Evolutionary conservation across 2,888 invertebrate species (phyloP), one percentile per base, ranked within the genome.

Genomic region (Athrips mouffetella): DNA sequence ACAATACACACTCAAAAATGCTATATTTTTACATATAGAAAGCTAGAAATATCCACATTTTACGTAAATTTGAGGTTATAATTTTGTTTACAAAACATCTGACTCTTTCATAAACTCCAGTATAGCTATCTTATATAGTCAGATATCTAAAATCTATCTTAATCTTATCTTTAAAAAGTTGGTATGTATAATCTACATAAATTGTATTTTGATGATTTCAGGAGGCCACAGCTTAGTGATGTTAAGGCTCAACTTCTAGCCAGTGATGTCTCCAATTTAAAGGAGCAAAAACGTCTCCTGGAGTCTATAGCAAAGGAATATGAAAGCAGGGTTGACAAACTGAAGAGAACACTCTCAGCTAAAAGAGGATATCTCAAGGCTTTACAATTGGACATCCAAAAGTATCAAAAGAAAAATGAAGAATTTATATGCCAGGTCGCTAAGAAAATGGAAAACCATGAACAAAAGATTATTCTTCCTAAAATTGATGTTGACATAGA

Each of bases 351-450:
- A 42, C 52, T 88, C 23, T 63, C 75, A 50, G 85, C 85, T 16
- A 84, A 81, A 67, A 68, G 87, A 61, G 80, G 80, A 13, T 88
- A 84, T 49, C 55, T 87, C 1, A 87, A 80, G 65, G 84, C 78
- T 37, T 58, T 88, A 49, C 80, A 81, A 62, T 68, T 85, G 67
- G 88, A 88, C 52, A 77, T 88, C 40, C 78, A 80, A 49, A 87
- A 83, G 51, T 86, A 84, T 56, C 77, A 81, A 54, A 85, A 78
- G 62, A 87, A 80, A 68, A 86, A 78, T 70, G 80, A 86, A 51
- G 80, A 80, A 29, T 62, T 78, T 10, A 62, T 79, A 8, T 49
- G 57, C 25, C 80, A 74, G 61, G 68, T 85, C n/a, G 67, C 64
- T 58, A 69, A 76, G 27, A 81, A 74, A 55, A 55, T 86, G 23